A percentile compares a stretch with the other conserved stretches of the same genome.
Evolutionary conservation across 2,797 vertebrate genomes (phyloP).

Genomic region (Falco berigora): DNA sequence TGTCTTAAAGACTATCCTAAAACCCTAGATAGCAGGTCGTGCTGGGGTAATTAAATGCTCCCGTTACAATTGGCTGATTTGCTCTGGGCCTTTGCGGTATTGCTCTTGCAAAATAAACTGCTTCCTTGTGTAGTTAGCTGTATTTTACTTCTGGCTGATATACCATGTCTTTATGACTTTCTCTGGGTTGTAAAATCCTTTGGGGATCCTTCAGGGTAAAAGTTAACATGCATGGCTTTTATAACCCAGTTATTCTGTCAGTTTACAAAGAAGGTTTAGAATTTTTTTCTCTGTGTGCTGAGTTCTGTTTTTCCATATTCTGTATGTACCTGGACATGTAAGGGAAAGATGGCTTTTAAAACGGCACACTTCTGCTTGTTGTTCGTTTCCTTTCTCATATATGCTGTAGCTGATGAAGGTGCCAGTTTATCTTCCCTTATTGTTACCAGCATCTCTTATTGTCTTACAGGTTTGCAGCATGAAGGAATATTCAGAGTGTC

Average conservation of each 20-base stretch:
- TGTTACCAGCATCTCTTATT: neutral
- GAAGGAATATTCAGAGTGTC: conserved; percentile 98
- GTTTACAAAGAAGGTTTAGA: neutral
- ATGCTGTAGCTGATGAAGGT: neutral
- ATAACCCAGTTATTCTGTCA: neutral
- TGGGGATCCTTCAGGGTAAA: neutral
- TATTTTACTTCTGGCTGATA: neutral
- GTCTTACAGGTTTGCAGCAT: conserved; percentile 85
- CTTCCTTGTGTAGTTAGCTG: neutral
- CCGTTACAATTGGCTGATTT: neutral
- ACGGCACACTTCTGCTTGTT: neutral
- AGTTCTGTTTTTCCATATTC: neutral
- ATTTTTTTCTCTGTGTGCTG: neutral
- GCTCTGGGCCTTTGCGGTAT: neutral
- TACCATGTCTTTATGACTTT: neutral
- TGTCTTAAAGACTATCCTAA: neutral
- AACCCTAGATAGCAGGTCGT: neutral
- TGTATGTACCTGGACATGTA: neutral
- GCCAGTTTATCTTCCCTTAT: neutral
- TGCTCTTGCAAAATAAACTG: neutral
- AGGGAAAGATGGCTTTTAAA: neutral
- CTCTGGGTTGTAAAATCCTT: neutral
- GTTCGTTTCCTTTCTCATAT: neutral
- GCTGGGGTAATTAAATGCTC: conserved; percentile 7
- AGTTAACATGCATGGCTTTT: neutral